Base-by-base conservation (phyloP, 2,113 vertebrate species). In the Meles meles region DNA sequence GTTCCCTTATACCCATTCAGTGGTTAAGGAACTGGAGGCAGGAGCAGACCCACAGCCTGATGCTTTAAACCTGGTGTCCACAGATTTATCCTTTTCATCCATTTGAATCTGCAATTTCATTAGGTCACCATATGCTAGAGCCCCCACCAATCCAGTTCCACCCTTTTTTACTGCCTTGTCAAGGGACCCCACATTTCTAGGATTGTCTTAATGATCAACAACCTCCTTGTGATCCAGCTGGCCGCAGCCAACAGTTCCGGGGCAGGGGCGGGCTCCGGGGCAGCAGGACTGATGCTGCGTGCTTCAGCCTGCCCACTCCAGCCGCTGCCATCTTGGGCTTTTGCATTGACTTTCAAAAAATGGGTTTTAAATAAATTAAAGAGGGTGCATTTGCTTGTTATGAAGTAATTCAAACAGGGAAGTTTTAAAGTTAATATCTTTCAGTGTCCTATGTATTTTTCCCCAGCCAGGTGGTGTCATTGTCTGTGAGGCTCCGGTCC, bases 71-170 rank as follows among this genome's bases (percentile, higher is more conserved):
- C 98, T 98, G 37, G 99, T 99, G 0, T 99, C 99, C 44, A 99
- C 93, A 13, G 99, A 99, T 98, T 95, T 99, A 74, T 99, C 99
- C 21, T 99, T 96, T 27, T 99, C 99, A 0, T 99, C 99, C 90
- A 99, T 99, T 85, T 99, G 98, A 85, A 99, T 99, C 99, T 99
- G 99, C 9, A 99, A 98, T 94, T 99, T 99, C 99, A 99, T 99
- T 14, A 99, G 99, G 29, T 99, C 99, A 0, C 99, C 99, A 72
- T 99, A 99, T 5, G 99, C 99, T 0, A 99, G 99, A 10, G 99
- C 99, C 0, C 99, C 99, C 84, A 99, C 99, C 98, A 99, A 96
- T 31, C 99, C 99, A 0, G 99, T 99, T 65, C 99, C 99, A 42
- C 99, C 99, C 14, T 99, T 99, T 98, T 99, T 99, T 84, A 99